Base-by-base conservation (phyloP, 2,113 vertebrate genomes). In the Stomatorhinus ivindoensis region DNA sequence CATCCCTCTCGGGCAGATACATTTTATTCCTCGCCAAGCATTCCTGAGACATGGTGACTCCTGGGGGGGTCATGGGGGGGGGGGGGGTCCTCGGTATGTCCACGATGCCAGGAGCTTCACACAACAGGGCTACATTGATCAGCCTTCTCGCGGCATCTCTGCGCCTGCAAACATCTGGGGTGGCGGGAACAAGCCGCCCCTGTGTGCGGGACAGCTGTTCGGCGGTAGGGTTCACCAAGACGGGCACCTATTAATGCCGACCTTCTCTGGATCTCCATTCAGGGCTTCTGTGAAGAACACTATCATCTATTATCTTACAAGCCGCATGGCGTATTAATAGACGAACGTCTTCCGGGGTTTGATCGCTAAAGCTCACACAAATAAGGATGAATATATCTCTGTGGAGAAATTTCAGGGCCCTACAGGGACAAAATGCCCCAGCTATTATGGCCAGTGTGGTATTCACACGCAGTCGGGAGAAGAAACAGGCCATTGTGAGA, bases 171-270 rank as follows among this genome's bases (percentile, higher is more conserved):
- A 94, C 93, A 94, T 94, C 93, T 94, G 93, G 93, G 92, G 80
- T 31, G 48, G n/a, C 55, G 48, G 88, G 90, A 93, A 94, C 93
- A 93, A 93, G 92, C 86, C 50, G 89, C 86, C 92, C 92, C 89
- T 94, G 93, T 94, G 92, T 61, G 27, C 0, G 65, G 51, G 55
- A 50, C 65, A 89, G 91, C 83, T 87, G 87, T 87, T 65, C 42
- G 51, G 88, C 90, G 89, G 86, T 82, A 89, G 89, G 89, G 91
- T 89, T 92, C 93, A 92, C 92, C 91, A 93, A 93, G 93, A 91
- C 91, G 93, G 93, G 91, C 92, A 91, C 93, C 92, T 93, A 94
- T 93, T 93, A 93, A 93, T 93, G 92, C 93, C 92, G 51, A 76
- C 89, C 92, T 92, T 90, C 92, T 92, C 92, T 90, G 48, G 17